phyloP scores from a whole-genome alignment of 2,797 vertebrate species.

The Phrynocephalus vlangalii region DNA sequence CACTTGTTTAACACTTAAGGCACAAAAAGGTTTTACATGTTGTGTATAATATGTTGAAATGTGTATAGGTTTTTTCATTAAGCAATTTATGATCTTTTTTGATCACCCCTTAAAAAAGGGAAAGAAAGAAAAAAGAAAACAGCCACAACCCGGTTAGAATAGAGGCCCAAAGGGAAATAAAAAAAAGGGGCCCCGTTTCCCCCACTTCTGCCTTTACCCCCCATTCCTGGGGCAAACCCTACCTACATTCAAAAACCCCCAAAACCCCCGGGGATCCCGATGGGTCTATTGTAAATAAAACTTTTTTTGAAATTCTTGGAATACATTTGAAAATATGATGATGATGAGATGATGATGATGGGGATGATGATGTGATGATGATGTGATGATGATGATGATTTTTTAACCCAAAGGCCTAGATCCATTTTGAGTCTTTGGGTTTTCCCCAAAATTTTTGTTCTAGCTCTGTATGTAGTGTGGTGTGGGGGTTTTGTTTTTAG shows the following conservation, averaged over 20 bases:
- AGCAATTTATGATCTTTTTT: background rate
- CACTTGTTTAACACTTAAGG: background rate
- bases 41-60: background rate
- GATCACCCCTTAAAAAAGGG: background rate
- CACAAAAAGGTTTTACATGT: background rate
- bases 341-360: too few species aligned
- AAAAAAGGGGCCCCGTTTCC: background rate
- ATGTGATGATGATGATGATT: background rate
- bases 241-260: background rate
- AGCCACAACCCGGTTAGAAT: background rate
- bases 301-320: background rate
- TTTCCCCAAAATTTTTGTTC: background rate
- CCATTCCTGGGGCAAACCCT: background rate
- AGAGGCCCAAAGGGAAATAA: background rate
- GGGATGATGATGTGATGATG: too few species aligned
- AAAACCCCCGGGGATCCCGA: too few species aligned
- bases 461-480: background rate
- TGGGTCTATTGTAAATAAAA: background rate
- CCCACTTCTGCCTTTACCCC: background rate
- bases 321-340: background rate
- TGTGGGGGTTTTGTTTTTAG: too few species aligned
- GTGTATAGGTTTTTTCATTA: background rate
- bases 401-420: background rate
- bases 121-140: background rate
- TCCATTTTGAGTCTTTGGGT: background rate